Evolutionary conservation across 2,113 vertebrate species (phyloP).

Genomic region (Reinhardtius hippoglossoides): DNA sequence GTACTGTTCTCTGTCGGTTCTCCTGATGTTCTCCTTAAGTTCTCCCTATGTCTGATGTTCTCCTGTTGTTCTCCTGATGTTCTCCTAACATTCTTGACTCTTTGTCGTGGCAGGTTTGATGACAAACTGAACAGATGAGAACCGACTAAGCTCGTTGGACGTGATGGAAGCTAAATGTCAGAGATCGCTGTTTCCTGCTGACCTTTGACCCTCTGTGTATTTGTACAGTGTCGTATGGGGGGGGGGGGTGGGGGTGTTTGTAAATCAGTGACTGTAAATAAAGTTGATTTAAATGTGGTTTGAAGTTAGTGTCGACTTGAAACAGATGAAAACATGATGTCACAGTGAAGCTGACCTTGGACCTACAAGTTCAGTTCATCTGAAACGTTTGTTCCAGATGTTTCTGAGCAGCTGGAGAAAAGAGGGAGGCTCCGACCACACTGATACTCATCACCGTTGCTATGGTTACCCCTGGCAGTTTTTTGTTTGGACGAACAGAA

Average conservation of each 20-base stretch:
- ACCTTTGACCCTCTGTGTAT: conserved; percentile 17
- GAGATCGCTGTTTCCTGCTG: conserved; percentile 3
- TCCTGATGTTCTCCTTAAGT: too few species aligned
- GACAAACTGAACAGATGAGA: conserved; percentile 62
- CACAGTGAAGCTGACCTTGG: not conserved
- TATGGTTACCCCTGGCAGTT: too few species aligned
- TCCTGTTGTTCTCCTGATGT: not conserved
- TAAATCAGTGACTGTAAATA: conserved; percentile 4
- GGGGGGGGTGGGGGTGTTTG: not conserved
- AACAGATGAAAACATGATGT: not conserved
- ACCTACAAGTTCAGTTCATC: too few species aligned
- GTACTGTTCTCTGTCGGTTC: too few species aligned
- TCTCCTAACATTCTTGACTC: not conserved
- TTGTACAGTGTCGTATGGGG: conserved; percentile 5
- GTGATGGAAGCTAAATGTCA: conserved; percentile 4
- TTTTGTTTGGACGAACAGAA: too few species aligned
- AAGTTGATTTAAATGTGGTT: not conserved
- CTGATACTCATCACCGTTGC: too few species aligned
- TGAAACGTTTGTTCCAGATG: too few species aligned
- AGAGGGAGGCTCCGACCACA: too few species aligned
- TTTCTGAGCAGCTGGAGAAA: too few species aligned
- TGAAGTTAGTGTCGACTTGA: not conserved
- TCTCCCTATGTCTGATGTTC: not conserved
- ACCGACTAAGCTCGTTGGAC: not conserved
- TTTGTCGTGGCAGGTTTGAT: conserved; percentile 66